Base-by-base conservation (phyloP, 2,113 vertebrate genomes). In the Lophura nycthemera region DNA sequence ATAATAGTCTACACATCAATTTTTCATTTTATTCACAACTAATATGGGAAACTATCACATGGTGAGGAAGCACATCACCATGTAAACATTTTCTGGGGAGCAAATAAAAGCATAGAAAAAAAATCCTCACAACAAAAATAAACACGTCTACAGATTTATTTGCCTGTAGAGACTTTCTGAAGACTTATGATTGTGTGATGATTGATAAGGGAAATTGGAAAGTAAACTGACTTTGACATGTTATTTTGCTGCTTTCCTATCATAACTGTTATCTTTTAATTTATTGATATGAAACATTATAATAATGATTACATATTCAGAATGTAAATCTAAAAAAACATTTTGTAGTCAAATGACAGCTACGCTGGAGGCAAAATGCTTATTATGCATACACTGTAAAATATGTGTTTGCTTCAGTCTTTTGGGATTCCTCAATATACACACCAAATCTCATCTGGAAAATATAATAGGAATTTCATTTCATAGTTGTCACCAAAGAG, bases 391-490 rank as follows among this genome's bases (percentile, higher is more conserved):
- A 34, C 57, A 20, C 18, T 69, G 72, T 86, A 89, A 96, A 95
- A 74, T 76, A 74, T 11, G 42, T 86, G 22, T 78, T 91, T 97
- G 25, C 40, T 84, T 91, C 79, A 90, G 57, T 79, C 89, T 80
- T 85, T 64, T 81, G 95, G 69, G 71, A 91, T 78, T 84, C 52
- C 32, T 88, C 32, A 47, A 30, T 57, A 83, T 67, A 83, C 22
- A 89, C 83, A 5, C 12, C 21, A 84, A 36, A 91, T 84, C 65
- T 87, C 64, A 83, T 48, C 27, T 81, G 69, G 83, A 94, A 95
- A 88, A 91, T 69, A 45, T 74, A 91, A 83, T 17, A 91, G 5
- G 59, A 95, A 93, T 86, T 94, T 88, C 61, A 92, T 93, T 86
- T 83, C 72, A 78, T 69, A 83, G 63, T n/a, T 94, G 78, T 75